Percentiles rank a stretch among this genome's conserved stretches.
These are phyloP conservation scores for Microtus richardsoni DNA, from an alignment of 2,113 vertebrate genomes.

Conservation along the genomic window DNA sequence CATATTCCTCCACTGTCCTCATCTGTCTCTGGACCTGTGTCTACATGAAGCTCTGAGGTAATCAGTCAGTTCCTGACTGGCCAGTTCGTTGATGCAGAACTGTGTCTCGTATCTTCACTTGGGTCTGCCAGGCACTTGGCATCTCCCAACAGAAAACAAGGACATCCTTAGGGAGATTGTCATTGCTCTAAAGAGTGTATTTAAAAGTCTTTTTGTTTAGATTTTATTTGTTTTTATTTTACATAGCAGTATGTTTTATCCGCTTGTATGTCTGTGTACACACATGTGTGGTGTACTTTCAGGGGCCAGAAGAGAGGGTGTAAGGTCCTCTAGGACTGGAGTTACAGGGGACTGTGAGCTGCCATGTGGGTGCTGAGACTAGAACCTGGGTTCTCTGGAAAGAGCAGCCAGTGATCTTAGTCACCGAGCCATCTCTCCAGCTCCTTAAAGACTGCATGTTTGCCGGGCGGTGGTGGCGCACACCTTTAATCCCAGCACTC, in stretches of 20 bases:
- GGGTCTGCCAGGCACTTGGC: slow-evolving; percentile 9
- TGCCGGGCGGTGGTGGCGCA: no score
- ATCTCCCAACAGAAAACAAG: not conserved
- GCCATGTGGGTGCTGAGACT: not conserved
- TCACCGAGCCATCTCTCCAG: not conserved
- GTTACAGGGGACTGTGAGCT: not conserved
- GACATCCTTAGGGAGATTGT: slow-evolving; percentile 30
- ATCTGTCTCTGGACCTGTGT: not conserved
- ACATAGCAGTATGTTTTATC: not conserved
- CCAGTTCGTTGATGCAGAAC: slow-evolving; percentile 23
- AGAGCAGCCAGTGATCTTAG: not conserved
- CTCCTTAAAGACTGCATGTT: not conserved
- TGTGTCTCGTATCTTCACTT: not conserved
- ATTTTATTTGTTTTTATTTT: not conserved
- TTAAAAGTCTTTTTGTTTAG: not conserved
- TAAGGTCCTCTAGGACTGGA: not conserved
- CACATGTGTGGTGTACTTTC: no score
- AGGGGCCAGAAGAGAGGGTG: not conserved
- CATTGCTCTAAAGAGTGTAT: not conserved
- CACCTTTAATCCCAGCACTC: no score
- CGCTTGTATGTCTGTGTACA: not conserved
- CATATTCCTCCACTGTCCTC: not conserved
- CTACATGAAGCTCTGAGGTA: not conserved
- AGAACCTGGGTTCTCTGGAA: not conserved
- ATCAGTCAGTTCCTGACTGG: slow-evolving; percentile 60